Percentiles rank a stretch among this genome's conserved stretches.
These are phyloP conservation scores for Aricia agestis DNA, from an alignment of 1,140 invertebrate genomes.

Conservation along the genomic window DNA sequence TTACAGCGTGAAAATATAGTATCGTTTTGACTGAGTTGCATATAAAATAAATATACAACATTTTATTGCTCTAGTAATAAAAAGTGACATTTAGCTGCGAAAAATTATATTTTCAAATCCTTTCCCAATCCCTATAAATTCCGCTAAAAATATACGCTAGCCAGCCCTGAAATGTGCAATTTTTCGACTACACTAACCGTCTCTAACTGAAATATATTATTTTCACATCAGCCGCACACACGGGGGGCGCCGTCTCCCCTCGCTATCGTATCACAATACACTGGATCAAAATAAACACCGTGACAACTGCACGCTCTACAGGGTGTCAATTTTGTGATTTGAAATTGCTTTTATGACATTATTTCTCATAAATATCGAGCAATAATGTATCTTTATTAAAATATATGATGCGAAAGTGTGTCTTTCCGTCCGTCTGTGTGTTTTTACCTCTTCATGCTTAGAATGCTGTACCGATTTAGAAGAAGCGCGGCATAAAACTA, in stretches of 20 bases:
- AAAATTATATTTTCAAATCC: neutral
- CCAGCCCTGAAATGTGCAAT: constrained; percentile 27
- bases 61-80: neutral
- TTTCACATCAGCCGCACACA: constrained; percentile 45
- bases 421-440: too few species aligned
- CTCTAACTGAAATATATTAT: constrained; percentile 50
- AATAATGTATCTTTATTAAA: too few species aligned
- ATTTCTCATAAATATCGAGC: neutral
- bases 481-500: too few species aligned
- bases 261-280: constrained; percentile 28
- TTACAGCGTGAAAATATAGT: neutral
- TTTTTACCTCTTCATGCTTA: too few species aligned
- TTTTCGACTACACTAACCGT: constrained; percentile 46
- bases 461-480: too few species aligned
- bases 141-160: neutral
- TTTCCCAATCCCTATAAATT: neutral
- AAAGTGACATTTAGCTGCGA: too few species aligned
- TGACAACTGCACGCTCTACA: constrained; percentile 34
- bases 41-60: too few species aligned
- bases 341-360: neutral
- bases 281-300: constrained; percentile 36
- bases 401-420: too few species aligned
- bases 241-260: constrained; percentile 33
- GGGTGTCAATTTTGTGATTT: neutral
- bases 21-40: too few species aligned